phyloP scores from a whole-genome alignment of 2,888 invertebrate genomes.

The Ochropleura plecta region DNA sequence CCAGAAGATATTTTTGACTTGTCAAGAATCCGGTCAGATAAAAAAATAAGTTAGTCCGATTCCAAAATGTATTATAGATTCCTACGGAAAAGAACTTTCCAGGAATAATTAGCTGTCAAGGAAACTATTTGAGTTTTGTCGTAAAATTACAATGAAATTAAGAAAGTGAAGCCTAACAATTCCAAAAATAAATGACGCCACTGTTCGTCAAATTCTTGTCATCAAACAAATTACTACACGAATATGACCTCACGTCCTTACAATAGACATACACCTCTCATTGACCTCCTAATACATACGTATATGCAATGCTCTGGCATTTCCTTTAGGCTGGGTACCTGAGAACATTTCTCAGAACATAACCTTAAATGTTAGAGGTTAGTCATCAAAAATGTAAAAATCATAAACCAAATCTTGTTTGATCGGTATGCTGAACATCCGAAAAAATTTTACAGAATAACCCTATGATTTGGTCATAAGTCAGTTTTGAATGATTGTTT shows the following conservation, averaged over 20 bases:
- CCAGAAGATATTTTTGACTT: not conserved
- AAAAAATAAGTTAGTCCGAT: not conserved
- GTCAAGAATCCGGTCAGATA: too few relatives aligned
- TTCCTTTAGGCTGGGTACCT: slow-evolving; percentile 78
- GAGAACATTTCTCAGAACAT: slow-evolving; percentile 78
- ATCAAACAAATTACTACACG: slow-evolving; percentile 34
- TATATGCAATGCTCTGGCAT: slow-evolving; percentile 72
- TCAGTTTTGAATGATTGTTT: slow-evolving; percentile 41
- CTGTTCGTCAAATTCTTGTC: slow-evolving; percentile 22
- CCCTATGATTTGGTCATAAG: slow-evolving; percentile 49
- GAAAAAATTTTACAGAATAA: slow-evolving; percentile 50
- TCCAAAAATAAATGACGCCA: slow-evolving; percentile 11
- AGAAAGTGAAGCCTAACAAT: slow-evolving; percentile 1
- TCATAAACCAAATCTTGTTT: slow-evolving; percentile 71
- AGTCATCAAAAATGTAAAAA: slow-evolving; percentile 79
- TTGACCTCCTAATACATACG: slow-evolving; percentile 58
- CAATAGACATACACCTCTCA: slow-evolving; percentile 50
- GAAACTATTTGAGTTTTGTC: not conserved
- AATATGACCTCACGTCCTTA: slow-evolving; percentile 48
- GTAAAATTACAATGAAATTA: slow-evolving; percentile 7
- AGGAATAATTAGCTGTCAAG: not conserved
- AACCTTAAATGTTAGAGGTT: slow-evolving; percentile 73
- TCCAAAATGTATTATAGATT: not conserved
- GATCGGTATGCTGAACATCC: slow-evolving; percentile 65
- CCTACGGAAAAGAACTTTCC: not conserved